phyloP scores from a whole-genome alignment of 2,888 invertebrate species.

The Lamellibrachia satsuma region DNA sequence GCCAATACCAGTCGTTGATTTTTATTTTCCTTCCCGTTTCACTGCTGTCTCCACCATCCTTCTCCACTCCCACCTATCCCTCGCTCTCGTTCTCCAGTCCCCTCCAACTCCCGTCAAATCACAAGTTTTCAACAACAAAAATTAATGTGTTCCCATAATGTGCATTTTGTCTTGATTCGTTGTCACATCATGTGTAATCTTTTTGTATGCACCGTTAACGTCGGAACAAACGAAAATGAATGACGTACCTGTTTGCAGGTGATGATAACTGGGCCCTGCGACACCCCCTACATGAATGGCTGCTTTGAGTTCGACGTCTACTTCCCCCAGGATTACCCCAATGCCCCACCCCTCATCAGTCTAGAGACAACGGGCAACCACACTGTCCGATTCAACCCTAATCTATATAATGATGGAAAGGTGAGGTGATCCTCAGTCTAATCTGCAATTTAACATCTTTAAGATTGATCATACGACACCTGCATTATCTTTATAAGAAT shows the following conservation, averaged over 20 bases:
- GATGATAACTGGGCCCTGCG: constrained; percentile 80
- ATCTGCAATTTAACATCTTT: not conserved
- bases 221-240: not conserved
- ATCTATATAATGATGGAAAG: constrained; percentile 80
- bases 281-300: constrained; percentile 73
- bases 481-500: not conserved
- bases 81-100: too few relatives aligned
- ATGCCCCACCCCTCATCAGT: constrained; percentile 65
- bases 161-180: too few relatives aligned
- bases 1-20: too few relatives aligned
- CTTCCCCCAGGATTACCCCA: constrained; percentile 66
- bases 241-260: constrained; percentile 70
- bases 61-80: too few relatives aligned
- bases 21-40: too few relatives aligned
- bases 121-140: too few relatives aligned
- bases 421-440: constrained; percentile 64
- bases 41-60: too few relatives aligned
- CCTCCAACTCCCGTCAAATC: too few relatives aligned
- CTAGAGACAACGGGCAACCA: constrained; percentile 66
- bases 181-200: too few relatives aligned
- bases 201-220: not conserved
- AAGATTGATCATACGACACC: not conserved
- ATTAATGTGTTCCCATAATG: too few relatives aligned
- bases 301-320: constrained; percentile 67
- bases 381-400: constrained; percentile 66